Conservation (phyloP, 1,140 invertebrate species). For the Brachionus rotundiformis region DNA sequence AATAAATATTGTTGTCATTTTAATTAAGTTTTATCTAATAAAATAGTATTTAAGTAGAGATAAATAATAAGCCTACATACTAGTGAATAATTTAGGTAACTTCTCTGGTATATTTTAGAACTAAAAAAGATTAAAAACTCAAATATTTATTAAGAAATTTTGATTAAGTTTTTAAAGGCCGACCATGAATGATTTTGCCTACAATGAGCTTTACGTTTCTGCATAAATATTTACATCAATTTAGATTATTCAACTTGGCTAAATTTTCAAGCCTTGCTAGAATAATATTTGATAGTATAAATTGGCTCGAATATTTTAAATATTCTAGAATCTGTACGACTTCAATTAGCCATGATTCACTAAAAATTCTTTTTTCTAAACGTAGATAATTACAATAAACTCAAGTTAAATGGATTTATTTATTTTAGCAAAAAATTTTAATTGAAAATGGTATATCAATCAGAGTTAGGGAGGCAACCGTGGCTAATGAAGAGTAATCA, state of each 20-base stretch:
- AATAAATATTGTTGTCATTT: background rate
- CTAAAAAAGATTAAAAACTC: slow-evolving; percentile 6
- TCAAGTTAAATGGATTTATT: background rate
- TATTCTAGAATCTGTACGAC: background rate
- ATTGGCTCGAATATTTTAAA: background rate
- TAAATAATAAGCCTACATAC: background rate
- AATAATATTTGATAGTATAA: slow-evolving; percentile 3
- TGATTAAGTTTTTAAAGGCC: background rate
- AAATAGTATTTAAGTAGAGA: background rate
- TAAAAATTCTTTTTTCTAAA: background rate
- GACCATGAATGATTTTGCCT: background rate
- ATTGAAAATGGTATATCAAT: background rate
- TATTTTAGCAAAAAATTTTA: background rate
- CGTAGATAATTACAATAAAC: background rate
- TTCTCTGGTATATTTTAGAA: background rate
- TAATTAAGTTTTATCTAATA: background rate
- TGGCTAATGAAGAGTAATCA: background rate
- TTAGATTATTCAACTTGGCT: background rate
- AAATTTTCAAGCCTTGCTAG: background rate
- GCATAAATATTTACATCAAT: background rate
- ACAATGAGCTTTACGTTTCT: background rate
- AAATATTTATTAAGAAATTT: slow-evolving; percentile 8
- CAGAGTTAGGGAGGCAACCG: background rate
- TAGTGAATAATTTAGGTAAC: background rate
- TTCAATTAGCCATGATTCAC: background rate